Evolutionary conservation across 2,113 vertebrate genomes (phyloP).

Genomic region (Melospiza georgiana): DNA sequence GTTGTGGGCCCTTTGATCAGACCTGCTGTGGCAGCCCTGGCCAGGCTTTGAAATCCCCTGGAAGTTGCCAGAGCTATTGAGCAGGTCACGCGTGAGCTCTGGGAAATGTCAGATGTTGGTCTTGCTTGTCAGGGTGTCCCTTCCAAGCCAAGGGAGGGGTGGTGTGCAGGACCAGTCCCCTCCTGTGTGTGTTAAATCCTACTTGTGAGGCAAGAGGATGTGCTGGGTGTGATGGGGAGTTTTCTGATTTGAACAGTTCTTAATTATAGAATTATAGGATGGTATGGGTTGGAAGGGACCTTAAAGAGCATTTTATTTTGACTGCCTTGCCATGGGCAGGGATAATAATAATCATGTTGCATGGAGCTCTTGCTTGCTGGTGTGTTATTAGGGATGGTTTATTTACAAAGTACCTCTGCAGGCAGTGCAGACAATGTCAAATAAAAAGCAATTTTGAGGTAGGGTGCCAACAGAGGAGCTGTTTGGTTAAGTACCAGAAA

Average conservation of each 20-base stretch:
- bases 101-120: neutral
- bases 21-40: neutral
- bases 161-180: neutral
- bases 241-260: neutral
- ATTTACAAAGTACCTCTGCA: neutral
- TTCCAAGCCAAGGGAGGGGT: neutral
- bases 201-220: neutral
- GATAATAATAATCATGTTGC: neutral
- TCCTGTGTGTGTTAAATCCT: accelerated
- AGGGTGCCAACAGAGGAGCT: neutral
- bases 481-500: neutral
- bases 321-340: neutral
- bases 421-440: neutral
- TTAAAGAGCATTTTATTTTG: neutral
- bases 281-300: neutral
- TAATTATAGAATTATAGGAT: neutral
- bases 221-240: neutral
- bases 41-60: neutral
- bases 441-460: neutral
- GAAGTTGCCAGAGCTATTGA: neutral
- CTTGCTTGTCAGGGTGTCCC: neutral
- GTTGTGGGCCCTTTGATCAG: neutral
- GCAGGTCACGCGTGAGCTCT: accelerated
- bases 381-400: neutral
- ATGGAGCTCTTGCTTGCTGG: neutral